Evolutionary conservation across 2,797 vertebrate genomes (phyloP), one percentile per base, ranked within the genome.

Genomic region (Serranus cabrilla): DNA sequence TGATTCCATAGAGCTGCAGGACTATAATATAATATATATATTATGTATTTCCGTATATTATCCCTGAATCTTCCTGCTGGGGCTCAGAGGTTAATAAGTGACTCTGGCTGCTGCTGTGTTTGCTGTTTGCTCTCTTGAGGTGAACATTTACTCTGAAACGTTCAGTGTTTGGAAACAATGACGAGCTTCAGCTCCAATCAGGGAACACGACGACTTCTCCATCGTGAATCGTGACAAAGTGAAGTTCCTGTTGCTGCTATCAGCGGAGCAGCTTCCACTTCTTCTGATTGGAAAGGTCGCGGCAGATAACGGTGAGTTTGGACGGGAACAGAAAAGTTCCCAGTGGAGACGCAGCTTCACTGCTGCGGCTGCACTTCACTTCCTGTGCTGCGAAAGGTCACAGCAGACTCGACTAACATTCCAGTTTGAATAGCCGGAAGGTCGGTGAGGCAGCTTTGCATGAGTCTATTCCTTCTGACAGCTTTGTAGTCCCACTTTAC

Each of bases 371-470:
- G 34, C 34, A 56, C 83, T 89, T 73, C 60, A 85, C 88, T 90
- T 93, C 91, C 90, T 89, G 78, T 54, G 67, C 77, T 62, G 64
- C 27, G 51, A 90, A 93, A 92, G 89, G 90, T 91, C 90, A 85
- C 51, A 0, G 67, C 73, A 81, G 83, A 85, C 84, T 56, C 61
- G 21, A 52, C 82, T 37, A 64, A 81, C 90, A 89, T 91, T 91
- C 90, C 91, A 86, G 80, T 78, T 58, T 92, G 87, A 92, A 92
- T 93, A 80, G 87, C 87, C 88, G 90, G 91, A 92, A 91, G 87
- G 76, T 69, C 61, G 49, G 76, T 72, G 82, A 89, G 82, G 61
- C 74, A 68, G 83, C 75, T 76, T 87, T 56, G 70, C 79, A 46
- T 77, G 88, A 88, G 66, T 67, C 72, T 52, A 86, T 81, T 82